Base-by-base conservation (phyloP, 2,797 vertebrate genomes). In the Molossus alvarezi region DNA sequence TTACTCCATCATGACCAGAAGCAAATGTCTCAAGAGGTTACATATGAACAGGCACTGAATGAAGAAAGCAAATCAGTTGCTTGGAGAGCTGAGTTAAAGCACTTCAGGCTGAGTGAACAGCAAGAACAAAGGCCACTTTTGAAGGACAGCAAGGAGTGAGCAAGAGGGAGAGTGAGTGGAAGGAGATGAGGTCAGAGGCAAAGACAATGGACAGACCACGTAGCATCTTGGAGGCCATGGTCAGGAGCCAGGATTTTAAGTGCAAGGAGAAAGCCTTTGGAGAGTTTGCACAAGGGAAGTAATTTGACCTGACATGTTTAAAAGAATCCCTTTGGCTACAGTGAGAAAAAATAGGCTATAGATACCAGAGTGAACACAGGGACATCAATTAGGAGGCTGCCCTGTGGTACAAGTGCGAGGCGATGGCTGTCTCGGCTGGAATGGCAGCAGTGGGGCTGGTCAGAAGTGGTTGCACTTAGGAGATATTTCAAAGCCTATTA, bases 271-370 rank as follows among this genome's bases (percentile, higher is more conserved):
- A 94, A 75, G 45, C 20, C 86, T 20, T 4, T 23, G 20, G 37
- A 37, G 79, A 33, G 20, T 57, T 90, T 88, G 27, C 57, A 29
- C 58, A 64, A 80, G n/a, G 48, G 75, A 90, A 91, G 51, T 58
- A 85, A 88, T 51, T 64, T 85, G 48, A 73, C 71, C 45, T 82
- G 83, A 77, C 76, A 75, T 10, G 48, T 91, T 89, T 75, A 62
- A 69, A 93, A 95, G 86, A 51, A 62, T 89, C 83, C 17, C 60
- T 65, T 88, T 95, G 80, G 65, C 65, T 90, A 91, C 41, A 81
- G 55, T 45, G 41, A 85, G 81, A 55, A 90, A 71, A 92, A 92
- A 79, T 29, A 69, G 83, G 55, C 41, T 72, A n/a, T 15, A 81
- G 33, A 75, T 62, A 73, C 77, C 58, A 92, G 29, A 37, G 67